A percentile compares a stretch with the other conserved stretches of the same genome.
phyloP scores from a whole-genome alignment of 92 coral and sea anemone genomes.

The Bergia puertoricense region DNA sequence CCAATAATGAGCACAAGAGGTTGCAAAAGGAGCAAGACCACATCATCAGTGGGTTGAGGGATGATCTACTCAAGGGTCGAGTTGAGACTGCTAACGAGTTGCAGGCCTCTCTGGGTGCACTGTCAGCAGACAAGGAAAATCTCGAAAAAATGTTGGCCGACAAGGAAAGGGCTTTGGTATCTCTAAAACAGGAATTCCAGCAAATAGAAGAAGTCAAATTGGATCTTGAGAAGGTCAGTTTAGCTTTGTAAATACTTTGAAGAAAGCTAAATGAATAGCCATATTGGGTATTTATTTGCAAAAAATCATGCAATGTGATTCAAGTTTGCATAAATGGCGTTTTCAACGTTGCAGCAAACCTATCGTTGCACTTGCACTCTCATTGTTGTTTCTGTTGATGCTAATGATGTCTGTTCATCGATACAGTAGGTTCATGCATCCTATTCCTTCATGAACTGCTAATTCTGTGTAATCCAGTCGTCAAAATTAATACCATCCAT shows the following conservation, averaged over 20 bases:
- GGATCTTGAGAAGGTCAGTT: conserved; percentile 53
- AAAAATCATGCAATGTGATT: neutral
- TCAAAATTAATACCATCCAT: no score
- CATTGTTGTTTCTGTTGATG: no score
- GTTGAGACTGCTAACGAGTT: conserved; percentile 38
- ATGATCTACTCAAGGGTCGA: conserved; percentile 43
- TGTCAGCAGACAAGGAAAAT: conserved; percentile 46
- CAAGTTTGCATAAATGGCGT: no score
- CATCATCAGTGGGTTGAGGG: conserved; percentile 31
- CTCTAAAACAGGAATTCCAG: conserved; percentile 42
- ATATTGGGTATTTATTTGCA: conserved; percentile 14
- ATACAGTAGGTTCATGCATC: no score
- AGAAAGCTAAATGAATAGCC: conserved; percentile 25
- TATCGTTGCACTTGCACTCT: no score
- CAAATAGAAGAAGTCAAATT: conserved; percentile 54
- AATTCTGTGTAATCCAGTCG: no score
- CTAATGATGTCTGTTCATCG: no score
- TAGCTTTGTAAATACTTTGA: neutral
- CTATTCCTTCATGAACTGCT: no score
- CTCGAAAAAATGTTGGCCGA: conserved; percentile 31
- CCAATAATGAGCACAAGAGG: conserved; percentile 46
- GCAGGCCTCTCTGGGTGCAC: conserved; percentile 36
- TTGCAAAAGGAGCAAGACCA: conserved; percentile 54
- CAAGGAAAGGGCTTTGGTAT: conserved; percentile 37
- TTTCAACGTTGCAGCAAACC: no score